Percentiles rank a stretch among this genome's conserved stretches.
Evolutionary conservation across 2,113 vertebrate genomes (phyloP).

Genomic region (Daphoenositta chrysoptera): DNA sequence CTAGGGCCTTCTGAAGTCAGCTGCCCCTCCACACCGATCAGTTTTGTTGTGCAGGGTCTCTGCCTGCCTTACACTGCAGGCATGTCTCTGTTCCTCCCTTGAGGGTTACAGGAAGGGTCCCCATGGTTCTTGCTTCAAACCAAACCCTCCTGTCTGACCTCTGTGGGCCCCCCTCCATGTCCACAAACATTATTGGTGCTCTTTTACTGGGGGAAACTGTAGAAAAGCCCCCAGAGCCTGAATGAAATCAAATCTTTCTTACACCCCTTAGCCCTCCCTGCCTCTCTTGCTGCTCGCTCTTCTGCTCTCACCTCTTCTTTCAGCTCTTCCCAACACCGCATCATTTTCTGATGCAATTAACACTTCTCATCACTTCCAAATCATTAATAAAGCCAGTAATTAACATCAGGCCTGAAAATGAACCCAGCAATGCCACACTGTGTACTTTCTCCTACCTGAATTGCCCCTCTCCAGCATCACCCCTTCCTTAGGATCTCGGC

Average conservation of each 20-base stretch:
- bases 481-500: background rate
- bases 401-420: background rate
- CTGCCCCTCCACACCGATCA: fast-evolving
- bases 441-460: background rate
- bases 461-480: background rate
- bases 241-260: background rate
- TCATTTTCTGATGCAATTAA: background rate
- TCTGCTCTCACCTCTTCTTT: background rate
- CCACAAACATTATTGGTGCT: background rate
- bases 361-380: background rate
- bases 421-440: background rate
- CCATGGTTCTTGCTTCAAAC: background rate
- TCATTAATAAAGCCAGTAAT: background rate
- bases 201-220: fast-evolving
- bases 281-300: background rate
- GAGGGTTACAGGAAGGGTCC: background rate
- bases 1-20: background rate
- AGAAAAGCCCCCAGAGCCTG: background rate
- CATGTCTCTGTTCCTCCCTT: background rate
- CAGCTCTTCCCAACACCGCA: background rate
- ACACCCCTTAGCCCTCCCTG: background rate
- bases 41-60: background rate
- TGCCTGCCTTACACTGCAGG: background rate
- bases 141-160: background rate
- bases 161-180: background rate